phyloP scores from a whole-genome alignment of 1,140 invertebrate species.

The Cataglyphis hispanica region DNA sequence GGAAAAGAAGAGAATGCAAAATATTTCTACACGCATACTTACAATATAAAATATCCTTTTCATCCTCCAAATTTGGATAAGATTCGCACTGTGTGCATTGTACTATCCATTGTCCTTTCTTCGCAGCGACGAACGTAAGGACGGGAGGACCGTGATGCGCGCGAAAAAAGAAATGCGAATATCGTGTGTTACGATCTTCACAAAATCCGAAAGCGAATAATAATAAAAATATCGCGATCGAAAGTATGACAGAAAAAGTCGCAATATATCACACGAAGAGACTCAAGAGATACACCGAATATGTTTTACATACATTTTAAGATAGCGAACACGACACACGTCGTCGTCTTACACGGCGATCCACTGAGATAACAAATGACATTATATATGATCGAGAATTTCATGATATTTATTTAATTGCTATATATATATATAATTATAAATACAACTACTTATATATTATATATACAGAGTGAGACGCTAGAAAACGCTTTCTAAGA shows the following conservation, averaged over 20 bases:
- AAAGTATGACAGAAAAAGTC: slow-evolving; percentile 68
- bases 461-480: background rate
- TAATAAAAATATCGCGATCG: slow-evolving; percentile 44
- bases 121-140: background rate
- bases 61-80: background rate
- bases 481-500: too few species aligned
- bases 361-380: slow-evolving; percentile 47
- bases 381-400: slow-evolving; percentile 73
- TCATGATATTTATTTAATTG: slow-evolving; percentile 82
- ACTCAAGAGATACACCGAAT: slow-evolving; percentile 72
- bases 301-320: slow-evolving; percentile 60
- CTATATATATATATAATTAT: slow-evolving; percentile 78
- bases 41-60: background rate
- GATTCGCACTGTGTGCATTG: background rate
- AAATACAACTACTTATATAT: slow-evolving; percentile 69
- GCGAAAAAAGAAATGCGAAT: background rate
- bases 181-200: background rate
- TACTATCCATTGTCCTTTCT: slow-evolving; percentile 24
- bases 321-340: slow-evolving; percentile 19
- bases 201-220: background rate
- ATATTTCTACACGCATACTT: background rate
- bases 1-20: background rate
- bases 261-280: slow-evolving; percentile 71
- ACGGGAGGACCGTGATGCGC: background rate
- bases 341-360: slow-evolving; percentile 7